phyloP scores from a whole-genome alignment of 2,113 vertebrate species.

The Ceuthmochares aereus region DNA sequence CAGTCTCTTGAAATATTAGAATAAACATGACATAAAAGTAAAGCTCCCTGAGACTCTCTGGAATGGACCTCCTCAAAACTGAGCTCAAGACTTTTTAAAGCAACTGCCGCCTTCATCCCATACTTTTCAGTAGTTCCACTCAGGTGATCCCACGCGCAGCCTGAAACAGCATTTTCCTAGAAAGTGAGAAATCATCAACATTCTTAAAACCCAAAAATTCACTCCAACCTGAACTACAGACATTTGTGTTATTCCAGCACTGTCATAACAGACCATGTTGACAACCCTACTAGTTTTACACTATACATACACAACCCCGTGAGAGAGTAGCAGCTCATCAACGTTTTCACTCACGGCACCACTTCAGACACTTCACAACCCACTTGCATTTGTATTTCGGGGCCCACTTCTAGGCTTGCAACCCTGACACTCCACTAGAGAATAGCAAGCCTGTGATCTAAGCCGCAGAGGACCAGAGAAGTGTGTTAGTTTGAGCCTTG shows the following conservation, averaged over 20 bases:
- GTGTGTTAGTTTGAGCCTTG: not conserved
- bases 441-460: slow-evolving; percentile 29
- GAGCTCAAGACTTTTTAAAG: not conserved
- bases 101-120: not conserved
- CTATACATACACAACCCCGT: not conserved
- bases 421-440: slow-evolving; percentile 13
- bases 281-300: not conserved
- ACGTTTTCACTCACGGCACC: not conserved
- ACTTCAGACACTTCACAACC: slow-evolving; percentile 2
- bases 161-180: not conserved
- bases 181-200: not conserved
- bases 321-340: not conserved
- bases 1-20: not conserved
- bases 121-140: not conserved
- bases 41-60: not conserved
- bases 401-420: not conserved
- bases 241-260: not conserved
- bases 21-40: not conserved
- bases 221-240: not conserved
- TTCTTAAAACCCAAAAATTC: not conserved
- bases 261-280: not conserved
- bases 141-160: not conserved
- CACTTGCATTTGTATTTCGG: not conserved
- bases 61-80: not conserved
- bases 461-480: slow-evolving; percentile 1